Conservation (phyloP, 2,888 invertebrate genomes). For the Vanessa cardui region DNA sequence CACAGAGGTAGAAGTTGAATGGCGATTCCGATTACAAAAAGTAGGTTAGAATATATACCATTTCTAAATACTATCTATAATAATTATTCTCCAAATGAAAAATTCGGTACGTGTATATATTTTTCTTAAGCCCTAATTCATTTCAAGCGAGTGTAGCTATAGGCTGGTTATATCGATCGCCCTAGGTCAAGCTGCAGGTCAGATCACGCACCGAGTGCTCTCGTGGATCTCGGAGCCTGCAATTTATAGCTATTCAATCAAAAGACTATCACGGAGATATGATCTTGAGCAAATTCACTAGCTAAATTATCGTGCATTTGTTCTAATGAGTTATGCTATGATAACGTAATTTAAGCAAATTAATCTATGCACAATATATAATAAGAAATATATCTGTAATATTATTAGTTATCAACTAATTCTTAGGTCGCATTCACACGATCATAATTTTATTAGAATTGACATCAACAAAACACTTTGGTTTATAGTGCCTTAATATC, state of each 20-base stretch:
- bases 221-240: constrained; percentile 50
- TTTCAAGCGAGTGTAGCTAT: constrained; percentile 10
- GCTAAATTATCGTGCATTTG: constrained; percentile 27
- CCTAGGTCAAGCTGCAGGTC: constrained; percentile 50
- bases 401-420: background rate
- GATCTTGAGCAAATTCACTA: constrained; percentile 32
- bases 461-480: no score
- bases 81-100: no score
- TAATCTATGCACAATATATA: background rate
- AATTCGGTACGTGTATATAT: background rate
- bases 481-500: no score
- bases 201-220: constrained; percentile 50
- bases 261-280: constrained; percentile 44
- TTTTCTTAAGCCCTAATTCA: constrained; percentile 24
- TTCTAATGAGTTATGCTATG: constrained; percentile 22
- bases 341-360: background rate
- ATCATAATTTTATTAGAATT: no score
- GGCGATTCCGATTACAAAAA: no score
- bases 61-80: no score
- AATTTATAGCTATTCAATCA: constrained; percentile 65
- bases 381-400: no score
- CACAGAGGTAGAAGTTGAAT: no score
- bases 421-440: no score
- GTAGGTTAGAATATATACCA: no score
- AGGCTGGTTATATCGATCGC: constrained; percentile 40